A percentile compares a stretch with the other conserved stretches of the same genome.
Evolutionary conservation across 2,113 vertebrate genomes (phyloP).

Genomic region (Arizona elegans): DNA sequence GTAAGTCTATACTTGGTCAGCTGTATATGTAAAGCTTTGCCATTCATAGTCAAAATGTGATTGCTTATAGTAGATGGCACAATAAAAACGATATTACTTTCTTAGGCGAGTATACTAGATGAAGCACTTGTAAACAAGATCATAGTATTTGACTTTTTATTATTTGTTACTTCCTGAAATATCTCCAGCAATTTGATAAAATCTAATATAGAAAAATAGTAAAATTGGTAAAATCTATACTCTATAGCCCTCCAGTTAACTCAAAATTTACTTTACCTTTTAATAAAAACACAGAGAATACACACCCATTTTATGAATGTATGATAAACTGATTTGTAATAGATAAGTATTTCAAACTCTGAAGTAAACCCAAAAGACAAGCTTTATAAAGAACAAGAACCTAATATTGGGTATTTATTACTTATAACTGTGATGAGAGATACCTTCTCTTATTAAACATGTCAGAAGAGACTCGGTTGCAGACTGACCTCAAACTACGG

Average conservation of each 20-base stretch:
- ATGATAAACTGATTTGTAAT: slow-evolving; percentile 11
- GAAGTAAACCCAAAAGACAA: slow-evolving; percentile 10
- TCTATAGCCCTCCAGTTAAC: background rate
- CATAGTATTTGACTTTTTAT: background rate
- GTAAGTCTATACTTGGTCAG: too few species aligned
- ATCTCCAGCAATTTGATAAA: background rate
- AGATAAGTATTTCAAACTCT: slow-evolving; percentile 16
- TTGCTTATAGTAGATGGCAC: too few species aligned
- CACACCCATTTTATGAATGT: background rate
- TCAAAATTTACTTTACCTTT: background rate
- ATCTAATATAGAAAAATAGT: background rate
- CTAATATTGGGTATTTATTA: background rate
- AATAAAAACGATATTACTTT: background rate
- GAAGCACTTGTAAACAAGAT: background rate
- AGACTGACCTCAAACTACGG: background rate
- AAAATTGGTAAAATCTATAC: background rate
- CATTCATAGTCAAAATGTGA: too few species aligned
- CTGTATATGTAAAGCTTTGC: too few species aligned
- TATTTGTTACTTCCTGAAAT: background rate
- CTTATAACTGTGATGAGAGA: background rate
- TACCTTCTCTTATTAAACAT: background rate
- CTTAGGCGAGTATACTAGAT: background rate
- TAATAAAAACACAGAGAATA: background rate
- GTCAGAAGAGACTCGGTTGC: background rate
- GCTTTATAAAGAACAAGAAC: background rate